Conservation (phyloP, 2,888 invertebrate species). For the Xestobium rufovillosum region DNA sequence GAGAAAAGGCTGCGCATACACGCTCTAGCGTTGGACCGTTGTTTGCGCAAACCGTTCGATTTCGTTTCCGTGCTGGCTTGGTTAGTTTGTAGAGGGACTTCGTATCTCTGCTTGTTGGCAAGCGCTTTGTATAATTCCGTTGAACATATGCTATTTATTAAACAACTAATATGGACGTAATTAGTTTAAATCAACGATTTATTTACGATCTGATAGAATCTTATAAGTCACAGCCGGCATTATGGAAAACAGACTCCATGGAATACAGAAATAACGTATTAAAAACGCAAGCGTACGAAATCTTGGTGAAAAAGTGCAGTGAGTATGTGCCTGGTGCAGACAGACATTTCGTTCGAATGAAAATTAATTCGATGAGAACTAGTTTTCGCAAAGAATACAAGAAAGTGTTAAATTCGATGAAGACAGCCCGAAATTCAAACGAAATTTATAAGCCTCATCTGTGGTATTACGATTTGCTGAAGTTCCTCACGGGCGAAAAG, state of each 20-base stretch:
- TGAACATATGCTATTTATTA: too few species aligned
- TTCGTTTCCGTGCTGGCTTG: too few species aligned
- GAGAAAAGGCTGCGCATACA: too few species aligned
- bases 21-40: too few species aligned
- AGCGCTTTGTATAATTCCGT: too few species aligned
- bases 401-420: slow-evolving; percentile 11
- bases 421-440: slow-evolving; percentile 7
- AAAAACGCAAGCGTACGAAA: slow-evolving; percentile 17
- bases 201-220: slow-evolving; percentile 17
- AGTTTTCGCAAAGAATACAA: slow-evolving; percentile 20
- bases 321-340: slow-evolving; percentile 17
- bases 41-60: too few species aligned
- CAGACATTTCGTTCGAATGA: slow-evolving; percentile 18
- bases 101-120: too few species aligned
- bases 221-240: slow-evolving; percentile 16
- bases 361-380: slow-evolving; percentile 20
- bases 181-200: slow-evolving; percentile 14
- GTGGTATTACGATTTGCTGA: slow-evolving; percentile 18
- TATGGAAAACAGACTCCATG: slow-evolving; percentile 17
- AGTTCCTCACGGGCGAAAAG: slow-evolving; percentile 10
- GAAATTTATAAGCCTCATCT: slow-evolving; percentile 17
- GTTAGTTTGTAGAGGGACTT: too few species aligned
- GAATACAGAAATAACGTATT: slow-evolving; percentile 16
- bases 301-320: slow-evolving; percentile 16
- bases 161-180: slow-evolving; percentile 17